phyloP scores from a whole-genome alignment of 2,797 vertebrate species.

The Agapornis canus region DNA sequence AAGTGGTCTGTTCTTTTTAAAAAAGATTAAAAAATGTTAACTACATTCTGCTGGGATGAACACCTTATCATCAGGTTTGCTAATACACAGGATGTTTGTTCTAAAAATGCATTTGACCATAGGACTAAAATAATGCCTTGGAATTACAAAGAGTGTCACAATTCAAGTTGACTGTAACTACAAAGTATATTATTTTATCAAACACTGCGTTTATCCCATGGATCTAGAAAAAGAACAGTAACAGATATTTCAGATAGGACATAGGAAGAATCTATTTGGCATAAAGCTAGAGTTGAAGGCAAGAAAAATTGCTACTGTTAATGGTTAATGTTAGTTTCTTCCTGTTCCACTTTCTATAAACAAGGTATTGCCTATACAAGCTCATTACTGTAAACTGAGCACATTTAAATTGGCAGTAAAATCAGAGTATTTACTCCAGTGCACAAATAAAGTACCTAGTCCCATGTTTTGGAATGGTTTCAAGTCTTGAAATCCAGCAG shows the following conservation, averaged over 20 bases:
- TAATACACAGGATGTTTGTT: not conserved
- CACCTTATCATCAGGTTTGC: not conserved
- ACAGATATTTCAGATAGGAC: slow-evolving; percentile 25
- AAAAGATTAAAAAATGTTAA: not conserved
- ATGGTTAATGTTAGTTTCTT: slow-evolving; percentile 81
- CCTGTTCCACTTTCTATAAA: slow-evolving; percentile 83
- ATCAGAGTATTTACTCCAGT: slow-evolving; percentile 87
- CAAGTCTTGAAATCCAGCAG: slow-evolving; percentile 84
- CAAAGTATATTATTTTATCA: not conserved
- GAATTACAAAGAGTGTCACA: not conserved
- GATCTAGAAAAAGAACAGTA: slow-evolving; percentile 1
- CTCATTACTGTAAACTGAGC: slow-evolving; percentile 93
- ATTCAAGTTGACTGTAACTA: not conserved
- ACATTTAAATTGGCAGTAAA: slow-evolving; percentile 97
- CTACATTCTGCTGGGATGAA: not conserved
- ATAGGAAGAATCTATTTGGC: slow-evolving; percentile 62
- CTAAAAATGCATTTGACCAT: not conserved
- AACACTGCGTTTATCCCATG: not conserved
- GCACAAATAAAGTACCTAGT: slow-evolving; percentile 88
- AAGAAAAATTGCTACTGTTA: slow-evolving; percentile 79
- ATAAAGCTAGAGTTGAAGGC: slow-evolving; percentile 49
- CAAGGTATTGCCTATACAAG: slow-evolving; percentile 85
- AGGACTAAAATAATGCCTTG: not conserved
- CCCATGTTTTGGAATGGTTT: slow-evolving; percentile 83
- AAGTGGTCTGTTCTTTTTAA: not conserved